Evolutionary conservation across 1,140 invertebrate genomes (phyloP).

Genomic region (Anoplophora glabripennis): DNA sequence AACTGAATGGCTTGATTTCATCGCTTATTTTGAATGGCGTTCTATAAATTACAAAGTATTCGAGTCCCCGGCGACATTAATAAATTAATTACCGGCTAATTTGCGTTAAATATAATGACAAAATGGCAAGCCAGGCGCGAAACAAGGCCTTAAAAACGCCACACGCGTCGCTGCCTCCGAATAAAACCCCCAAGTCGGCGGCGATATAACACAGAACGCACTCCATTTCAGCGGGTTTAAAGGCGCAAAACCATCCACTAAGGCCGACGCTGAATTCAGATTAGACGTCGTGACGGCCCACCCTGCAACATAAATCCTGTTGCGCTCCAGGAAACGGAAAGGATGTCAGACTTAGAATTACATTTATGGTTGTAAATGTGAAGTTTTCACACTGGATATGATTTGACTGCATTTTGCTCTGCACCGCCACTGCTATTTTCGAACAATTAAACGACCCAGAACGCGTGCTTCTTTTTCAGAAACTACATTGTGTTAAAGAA

Average conservation of each 20-base stretch:
- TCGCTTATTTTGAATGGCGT: too few species aligned
- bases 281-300: conserved; percentile 18
- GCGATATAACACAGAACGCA: not conserved
- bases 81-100: conserved; percentile 13
- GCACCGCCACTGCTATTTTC: too few species aligned
- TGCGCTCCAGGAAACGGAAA: conserved; percentile 36
- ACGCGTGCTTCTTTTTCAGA: too few species aligned
- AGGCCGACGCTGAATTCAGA: conserved; percentile 12
- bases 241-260: conserved; percentile 2
- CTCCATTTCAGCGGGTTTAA: not conserved
- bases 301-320: conserved; percentile 33
- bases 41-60: not conserved
- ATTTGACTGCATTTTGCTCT: conserved; percentile 13
- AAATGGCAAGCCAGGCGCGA: conserved; percentile 10
- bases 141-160: conserved; percentile 2
- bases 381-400: conserved; percentile 29
- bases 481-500: too few species aligned
- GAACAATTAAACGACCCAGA: too few species aligned
- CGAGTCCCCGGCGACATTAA: not conserved
- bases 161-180: conserved; percentile 12
- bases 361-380: conserved; percentile 32
- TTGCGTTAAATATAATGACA: conserved; percentile 17
- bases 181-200: conserved; percentile 2
- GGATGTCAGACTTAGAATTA: conserved; percentile 33
- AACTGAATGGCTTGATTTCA: too few species aligned